A percentile compares a stretch with the other conserved stretches of the same genome.
phyloP scores from a whole-genome alignment of 2,888 invertebrate species.

The Cryptocephalus primarius region DNA sequence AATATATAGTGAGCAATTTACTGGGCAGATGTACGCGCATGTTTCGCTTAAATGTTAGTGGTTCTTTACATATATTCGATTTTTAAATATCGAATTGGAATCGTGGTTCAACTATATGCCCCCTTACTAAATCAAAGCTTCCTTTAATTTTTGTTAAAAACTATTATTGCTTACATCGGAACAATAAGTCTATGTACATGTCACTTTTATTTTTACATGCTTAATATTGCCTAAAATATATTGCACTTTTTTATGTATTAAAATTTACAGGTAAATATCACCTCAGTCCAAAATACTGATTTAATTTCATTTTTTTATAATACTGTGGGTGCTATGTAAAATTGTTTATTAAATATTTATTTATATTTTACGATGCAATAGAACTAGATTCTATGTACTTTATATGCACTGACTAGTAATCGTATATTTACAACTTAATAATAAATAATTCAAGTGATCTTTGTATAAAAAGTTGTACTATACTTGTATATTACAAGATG shows the following conservation, averaged over 20 bases:
- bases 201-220: slow-evolving; percentile 18
- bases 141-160: slow-evolving; percentile 1
- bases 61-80: too few species aligned
- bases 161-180: slow-evolving; percentile 23
- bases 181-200: slow-evolving; percentile 17
- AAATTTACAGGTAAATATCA: slow-evolving; percentile 28
- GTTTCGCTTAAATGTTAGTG: too few species aligned
- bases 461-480: slow-evolving; percentile 37
- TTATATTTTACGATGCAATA: not conserved
- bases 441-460: slow-evolving; percentile 11
- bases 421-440: slow-evolving; percentile 9
- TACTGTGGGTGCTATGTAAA: too few species aligned
- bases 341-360: not conserved
- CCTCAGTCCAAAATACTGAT: slow-evolving; percentile 34
- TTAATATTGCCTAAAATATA: slow-evolving; percentile 33
- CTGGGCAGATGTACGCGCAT: too few species aligned
- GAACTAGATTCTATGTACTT: too few species aligned
- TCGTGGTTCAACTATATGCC: too few species aligned
- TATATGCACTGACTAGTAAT: slow-evolving; percentile 21
- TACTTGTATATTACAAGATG: slow-evolving; percentile 23
- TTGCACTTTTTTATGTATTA: slow-evolving; percentile 27
- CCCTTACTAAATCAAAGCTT: too few species aligned
- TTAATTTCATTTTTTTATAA: slow-evolving; percentile 21
- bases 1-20: too few species aligned
- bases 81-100: too few species aligned